Base-by-base conservation (phyloP, 2,888 invertebrate genomes). In the Sphaeridia pumilis region DNA sequence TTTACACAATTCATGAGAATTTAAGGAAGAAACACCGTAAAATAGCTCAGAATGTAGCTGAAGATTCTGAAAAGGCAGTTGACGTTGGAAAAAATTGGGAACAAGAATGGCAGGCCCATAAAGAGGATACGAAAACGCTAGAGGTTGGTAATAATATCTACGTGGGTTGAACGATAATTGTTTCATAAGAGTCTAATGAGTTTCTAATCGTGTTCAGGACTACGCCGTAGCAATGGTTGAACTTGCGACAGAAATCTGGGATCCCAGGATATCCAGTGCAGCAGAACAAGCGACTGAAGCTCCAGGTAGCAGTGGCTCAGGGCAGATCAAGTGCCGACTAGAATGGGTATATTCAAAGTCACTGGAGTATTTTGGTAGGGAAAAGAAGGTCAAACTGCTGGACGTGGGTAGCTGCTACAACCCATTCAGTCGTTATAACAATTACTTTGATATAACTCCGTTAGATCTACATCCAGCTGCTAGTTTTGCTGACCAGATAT, bases 321-420 rank as follows among this genome's bases (percentile, higher is more conserved):
- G 74, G 63, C 67, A 70, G 61, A 77, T 77, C 0, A 71, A 73
- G 44, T 83, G 82, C 52, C 75, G 87, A 65, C 80, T 85, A 46
- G 71, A 77, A 56, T 88, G 88, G 88, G 75, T 81, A 4, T 74
- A 75, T 46, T 70, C 77, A 38, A 76, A 78, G 54, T 79, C 80
- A 64, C 67, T 69, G 53, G 69, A 78, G 12, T 87, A 87, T 69
- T 87, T 84, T 69, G n/a, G n/a, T n/a, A 70, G 47, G n/a, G 74
- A 34, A 61, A 71, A 75, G 60, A 73, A 71, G 50, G 67, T 82
- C 42, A 76, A 74, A 54, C 69, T 92, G 34, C 69, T 93, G 54
- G 94, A 94, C 74, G 90, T 93, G 35, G 94, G 93, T 1, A 93
- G 93, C 69, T 94, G 93, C 70, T 93, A 87, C 69, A 90, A 92